Base-by-base conservation (phyloP, 1,140 invertebrate genomes). In the Lanistes nyassanus region DNA sequence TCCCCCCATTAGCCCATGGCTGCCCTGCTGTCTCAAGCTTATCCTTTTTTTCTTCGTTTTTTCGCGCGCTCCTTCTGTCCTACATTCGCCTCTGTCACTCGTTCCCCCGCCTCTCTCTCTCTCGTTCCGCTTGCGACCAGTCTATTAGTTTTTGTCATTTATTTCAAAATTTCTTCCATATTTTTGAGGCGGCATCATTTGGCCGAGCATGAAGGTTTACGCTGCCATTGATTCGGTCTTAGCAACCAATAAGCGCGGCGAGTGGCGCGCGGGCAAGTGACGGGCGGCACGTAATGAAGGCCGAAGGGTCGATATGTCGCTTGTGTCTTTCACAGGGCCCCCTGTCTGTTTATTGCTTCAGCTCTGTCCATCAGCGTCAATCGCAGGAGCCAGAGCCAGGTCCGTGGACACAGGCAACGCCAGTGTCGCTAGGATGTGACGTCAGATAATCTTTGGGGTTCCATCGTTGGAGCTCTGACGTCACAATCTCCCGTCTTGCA, bases 101-200 rank as follows among this genome's bases (percentile, higher is more conserved):
- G 19, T 13, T 42, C 39, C 39, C 5, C 42, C 42, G 1, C 42
- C 42, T 47, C 0, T 6, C 42, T 47, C 5, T 9, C 42, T 47
- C 5, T 16, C 19, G 42, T 2, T 47, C 42, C 9, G 42, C 42
- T 47, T 4, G n/a, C 56, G 47, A 21, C 68, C 68, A 74, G 42
- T 75, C 65, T 67, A 75, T 75, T 67, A 75, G 65, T 62, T 76
- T 69, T 77, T 67, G 56, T 74, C 76, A 68, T 60, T 67, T 68
- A 77, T 77, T 77, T 77, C 34, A 16, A 77, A 77, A 77, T 81
- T 77, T 77, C 74, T 77, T 69, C 77, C 77, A 79, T 79, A 77
- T 77, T 80, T 77, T 77, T 68, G 73, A 68, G 68, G 71, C 68
- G 29, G 69, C 51, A 65, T 70, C 73, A 68, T 75, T 68, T 75